These are phyloP conservation scores for Lasioglossum pauxillum DNA, from an alignment of 2,888 invertebrate genomes.

Conservation along the genomic window DNA sequence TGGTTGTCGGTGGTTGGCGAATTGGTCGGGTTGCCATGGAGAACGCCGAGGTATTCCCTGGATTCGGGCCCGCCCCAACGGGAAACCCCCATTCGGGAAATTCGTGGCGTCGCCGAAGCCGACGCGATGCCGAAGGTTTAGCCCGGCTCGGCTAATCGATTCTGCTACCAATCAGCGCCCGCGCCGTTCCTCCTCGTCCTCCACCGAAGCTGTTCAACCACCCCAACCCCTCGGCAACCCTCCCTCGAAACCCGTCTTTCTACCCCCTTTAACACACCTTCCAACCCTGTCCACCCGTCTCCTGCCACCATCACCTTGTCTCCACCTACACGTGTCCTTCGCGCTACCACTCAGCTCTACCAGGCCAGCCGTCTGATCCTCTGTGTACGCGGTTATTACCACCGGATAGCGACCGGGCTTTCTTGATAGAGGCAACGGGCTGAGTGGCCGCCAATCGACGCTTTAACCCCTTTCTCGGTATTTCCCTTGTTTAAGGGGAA, in stretches of 20 bases:
- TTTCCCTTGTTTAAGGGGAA: slow-evolving; percentile 18
- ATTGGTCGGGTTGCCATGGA: slow-evolving; percentile 83
- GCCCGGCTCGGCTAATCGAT: slow-evolving; percentile 81
- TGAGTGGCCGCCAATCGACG: slow-evolving; percentile 38
- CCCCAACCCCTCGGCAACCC: slow-evolving; percentile 11
- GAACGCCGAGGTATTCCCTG: slow-evolving; percentile 78
- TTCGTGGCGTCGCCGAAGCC: slow-evolving; percentile 81
- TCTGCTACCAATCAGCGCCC: slow-evolving; percentile 82
- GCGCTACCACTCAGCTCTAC: slow-evolving; percentile 47
- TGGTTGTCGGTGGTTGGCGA: slow-evolving; percentile 82
- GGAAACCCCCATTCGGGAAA: slow-evolving; percentile 83
- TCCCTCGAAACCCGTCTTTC: slow-evolving; percentile 6
- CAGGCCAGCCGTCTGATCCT: slow-evolving; percentile 36
- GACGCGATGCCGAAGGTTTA: slow-evolving; percentile 73
- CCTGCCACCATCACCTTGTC: slow-evolving; percentile 8
- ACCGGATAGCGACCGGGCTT: slow-evolving; percentile 15
- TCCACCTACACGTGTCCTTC: slow-evolving; percentile 47
- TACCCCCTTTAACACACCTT: slow-evolving; percentile 2
- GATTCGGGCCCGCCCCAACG: slow-evolving; percentile 77
- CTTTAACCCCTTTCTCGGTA: slow-evolving; percentile 19
- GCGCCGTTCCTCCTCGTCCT: slow-evolving; percentile 69
- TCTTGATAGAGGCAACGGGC: slow-evolving; percentile 24
- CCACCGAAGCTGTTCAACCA: neutral
- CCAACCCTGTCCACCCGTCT: slow-evolving; percentile 27
- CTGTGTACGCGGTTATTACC: slow-evolving; percentile 48